Percentiles rank a stretch among this genome's conserved stretches.
Evolutionary conservation across 1,140 invertebrate genomes (phyloP).

Genomic region (Drosophila nikananu): DNA sequence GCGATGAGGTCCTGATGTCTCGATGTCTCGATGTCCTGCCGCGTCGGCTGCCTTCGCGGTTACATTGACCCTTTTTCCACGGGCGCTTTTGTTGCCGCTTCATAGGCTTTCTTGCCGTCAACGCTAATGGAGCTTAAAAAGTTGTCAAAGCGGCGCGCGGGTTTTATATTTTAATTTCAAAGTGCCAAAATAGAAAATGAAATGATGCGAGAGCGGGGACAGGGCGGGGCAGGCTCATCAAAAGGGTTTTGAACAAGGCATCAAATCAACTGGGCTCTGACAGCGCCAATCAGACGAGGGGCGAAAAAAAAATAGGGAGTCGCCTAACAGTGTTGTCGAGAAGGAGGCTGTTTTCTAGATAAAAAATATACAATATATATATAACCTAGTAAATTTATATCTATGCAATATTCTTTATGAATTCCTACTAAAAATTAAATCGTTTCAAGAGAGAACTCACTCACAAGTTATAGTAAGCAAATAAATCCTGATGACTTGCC

Average conservation of each 20-base stretch:
- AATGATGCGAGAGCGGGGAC: slow-evolving; percentile 46
- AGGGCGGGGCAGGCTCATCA: slow-evolving; percentile 19
- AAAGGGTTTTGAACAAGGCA: slow-evolving; percentile 45
- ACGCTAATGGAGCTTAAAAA: slow-evolving; percentile 83
- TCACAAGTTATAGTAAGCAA: not conserved
- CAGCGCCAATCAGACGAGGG: slow-evolving; percentile 69
- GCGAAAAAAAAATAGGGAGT: slow-evolving; percentile 29
- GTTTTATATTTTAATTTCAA: slow-evolving; percentile 82
- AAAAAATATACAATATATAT: not conserved
- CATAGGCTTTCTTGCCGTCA: slow-evolving; percentile 74
- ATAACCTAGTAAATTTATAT: too few relatives aligned
- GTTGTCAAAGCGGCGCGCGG: slow-evolving; percentile 79
- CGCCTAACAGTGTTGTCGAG: not conserved
- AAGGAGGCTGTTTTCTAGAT: not conserved
- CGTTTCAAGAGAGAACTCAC: too few relatives aligned
- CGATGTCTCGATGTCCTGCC: slow-evolving; percentile 49
- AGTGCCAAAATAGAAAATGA: slow-evolving; percentile 79
- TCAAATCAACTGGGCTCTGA: slow-evolving; percentile 62
- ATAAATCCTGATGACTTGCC: slow-evolving; percentile 1
- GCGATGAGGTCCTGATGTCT: slow-evolving; percentile 44
- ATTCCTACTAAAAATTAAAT: not conserved
- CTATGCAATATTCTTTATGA: too few relatives aligned
- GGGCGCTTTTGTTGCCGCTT: slow-evolving; percentile 52
- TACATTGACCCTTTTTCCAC: slow-evolving; percentile 72
- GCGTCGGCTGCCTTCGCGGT: slow-evolving; percentile 58